A percentile compares a stretch with the other conserved stretches of the same genome.
phyloP scores from a whole-genome alignment of 2,888 invertebrate species.

The Hymenopus coronatus region DNA sequence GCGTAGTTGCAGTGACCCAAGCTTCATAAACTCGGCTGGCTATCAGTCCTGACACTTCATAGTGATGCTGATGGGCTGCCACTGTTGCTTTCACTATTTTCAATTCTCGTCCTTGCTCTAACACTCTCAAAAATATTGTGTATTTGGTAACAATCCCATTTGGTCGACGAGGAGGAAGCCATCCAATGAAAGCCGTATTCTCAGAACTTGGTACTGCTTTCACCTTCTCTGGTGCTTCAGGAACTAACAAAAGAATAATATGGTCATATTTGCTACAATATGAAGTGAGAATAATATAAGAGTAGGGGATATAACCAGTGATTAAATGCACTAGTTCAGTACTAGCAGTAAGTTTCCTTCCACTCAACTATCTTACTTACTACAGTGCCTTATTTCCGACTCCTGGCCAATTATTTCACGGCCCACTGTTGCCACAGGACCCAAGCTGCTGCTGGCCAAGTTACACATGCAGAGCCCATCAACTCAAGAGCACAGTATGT shows the following conservation, averaged over 20 bases:
- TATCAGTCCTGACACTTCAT: conserved; percentile 54
- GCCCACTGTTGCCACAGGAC: no score
- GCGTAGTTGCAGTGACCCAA: conserved; percentile 61
- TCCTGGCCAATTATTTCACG: no score
- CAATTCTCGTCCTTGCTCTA: conserved; percentile 54
- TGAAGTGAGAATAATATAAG: neutral
- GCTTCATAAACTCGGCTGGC: conserved; percentile 57
- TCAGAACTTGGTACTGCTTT: conserved; percentile 60
- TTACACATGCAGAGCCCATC: no score
- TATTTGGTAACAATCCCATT: conserved; percentile 63
- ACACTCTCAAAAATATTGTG: conserved; percentile 57
- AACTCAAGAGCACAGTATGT: no score
- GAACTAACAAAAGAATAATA: conserved; percentile 45
- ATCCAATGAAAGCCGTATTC: conserved; percentile 59
- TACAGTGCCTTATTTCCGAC: no score
- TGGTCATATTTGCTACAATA: neutral
- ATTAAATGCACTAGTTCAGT: no score
- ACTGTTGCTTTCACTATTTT: conserved; percentile 35
- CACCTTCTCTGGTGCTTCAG: conserved; percentile 60
- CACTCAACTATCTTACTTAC: no score
- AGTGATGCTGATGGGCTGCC: conserved; percentile 42
- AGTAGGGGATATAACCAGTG: no score
- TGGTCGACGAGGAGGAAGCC: conserved; percentile 61
- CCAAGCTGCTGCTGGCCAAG: no score
- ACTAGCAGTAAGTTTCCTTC: no score